Conservation (phyloP, 92 coral and sea anemone species). For the Porites divaricata region DNA sequence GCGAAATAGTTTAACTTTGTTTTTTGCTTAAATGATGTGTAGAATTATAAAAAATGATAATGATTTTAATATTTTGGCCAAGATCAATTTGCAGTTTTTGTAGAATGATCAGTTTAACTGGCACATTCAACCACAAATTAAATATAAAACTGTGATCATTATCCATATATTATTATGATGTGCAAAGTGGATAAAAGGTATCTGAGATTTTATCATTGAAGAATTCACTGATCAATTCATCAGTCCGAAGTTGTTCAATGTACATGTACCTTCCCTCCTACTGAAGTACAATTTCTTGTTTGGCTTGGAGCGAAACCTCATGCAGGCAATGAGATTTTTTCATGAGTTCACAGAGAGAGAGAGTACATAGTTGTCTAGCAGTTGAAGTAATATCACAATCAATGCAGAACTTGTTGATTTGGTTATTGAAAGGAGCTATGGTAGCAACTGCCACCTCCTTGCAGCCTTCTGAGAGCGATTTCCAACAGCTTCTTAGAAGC, state of each 20-base stretch:
- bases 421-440: constrained; percentile 6
- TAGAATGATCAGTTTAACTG: background rate
- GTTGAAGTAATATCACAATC: background rate
- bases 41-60: too few relatives aligned
- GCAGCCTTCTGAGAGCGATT: constrained; percentile 5
- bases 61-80: background rate
- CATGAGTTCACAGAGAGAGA: background rate
- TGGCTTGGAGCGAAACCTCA: constrained; percentile 3
- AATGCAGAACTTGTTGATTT: background rate
- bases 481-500: constrained; percentile 5
- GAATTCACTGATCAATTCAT: background rate
- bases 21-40: background rate
- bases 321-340: background rate
- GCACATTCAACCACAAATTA: background rate
- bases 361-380: background rate
- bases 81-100: background rate
- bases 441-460: background rate
- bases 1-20: background rate
- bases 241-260: background rate
- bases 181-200: background rate
- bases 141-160: too few relatives aligned
- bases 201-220: background rate
- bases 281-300: constrained; percentile 12
- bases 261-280: constrained; percentile 10
- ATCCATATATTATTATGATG: background rate